Evolutionary conservation across 2,888 invertebrate genomes (phyloP), one percentile per base, ranked within the genome.

Genomic region (Eremobia ochroleuca): DNA sequence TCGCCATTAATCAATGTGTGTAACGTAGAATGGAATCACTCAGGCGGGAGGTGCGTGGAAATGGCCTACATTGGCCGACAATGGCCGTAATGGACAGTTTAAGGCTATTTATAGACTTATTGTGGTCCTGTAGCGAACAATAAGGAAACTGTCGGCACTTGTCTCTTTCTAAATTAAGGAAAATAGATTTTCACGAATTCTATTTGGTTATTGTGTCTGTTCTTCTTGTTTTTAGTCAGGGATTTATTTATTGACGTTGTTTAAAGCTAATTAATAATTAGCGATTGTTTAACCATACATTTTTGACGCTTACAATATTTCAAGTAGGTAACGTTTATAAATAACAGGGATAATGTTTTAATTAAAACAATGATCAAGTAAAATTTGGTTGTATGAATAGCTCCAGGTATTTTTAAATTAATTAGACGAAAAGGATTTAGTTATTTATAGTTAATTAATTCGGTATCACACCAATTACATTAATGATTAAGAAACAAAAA

Each of bases 1-100:
- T 88, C 74, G 85, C 86, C 89, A 88, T 89, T 90, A 90, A 90
- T 91, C 91, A 90, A 85, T 68, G 68, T 61, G 62, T 76, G 87
- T 68, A 73, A 46, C 79, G 71, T 65, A 72, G 75, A 86, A 83
- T 76, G 67, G 77, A 77, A 73, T 76, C 78, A 79, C 67, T 78
- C 76, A 68, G 65, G 70, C 82, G 81, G 49, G 66, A 65, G 66
- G 73, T 70, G 69, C 61, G 52, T 62, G 62, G 76, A 73, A 86
- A 75, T 43, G 21, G 67, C 34, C 59, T 6, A 72, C 43, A 75
- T 71, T 75, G 71, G 49, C 37, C 71, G 18, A 68, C 67, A 59
- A 59, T 74, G 64, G 55, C 71, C 66, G 28, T 67, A 74, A 77
- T 72, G 67, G 58, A 69, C 72, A 79, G 68, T 70, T 85, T 69